These are phyloP conservation scores for Leptonema lineaticorne DNA, from an alignment of 1,140 invertebrate genomes.

Conservation along the genomic window DNA sequence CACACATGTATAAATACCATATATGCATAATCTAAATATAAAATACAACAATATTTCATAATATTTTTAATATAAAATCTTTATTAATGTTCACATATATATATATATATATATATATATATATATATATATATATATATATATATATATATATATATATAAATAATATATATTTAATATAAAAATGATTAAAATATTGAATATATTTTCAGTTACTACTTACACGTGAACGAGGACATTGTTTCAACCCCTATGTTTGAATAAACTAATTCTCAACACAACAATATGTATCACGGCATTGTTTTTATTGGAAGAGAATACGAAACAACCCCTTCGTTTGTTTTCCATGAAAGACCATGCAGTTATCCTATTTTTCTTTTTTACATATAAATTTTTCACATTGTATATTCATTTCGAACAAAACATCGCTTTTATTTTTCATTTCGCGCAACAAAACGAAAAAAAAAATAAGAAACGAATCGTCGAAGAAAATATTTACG, in stretches of 20 bases:
- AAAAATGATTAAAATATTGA: too few species aligned
- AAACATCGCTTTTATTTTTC: too few species aligned
- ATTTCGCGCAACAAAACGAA: too few species aligned
- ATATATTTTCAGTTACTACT: not conserved
- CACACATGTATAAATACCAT: not conserved
- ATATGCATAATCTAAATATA: not conserved
- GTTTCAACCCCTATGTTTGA: slow-evolving; percentile 30
- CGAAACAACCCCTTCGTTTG: not conserved
- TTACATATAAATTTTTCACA: too few species aligned
- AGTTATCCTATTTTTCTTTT: not conserved
- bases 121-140: not conserved
- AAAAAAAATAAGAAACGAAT: too few species aligned
- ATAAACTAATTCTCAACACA: slow-evolving; percentile 36
- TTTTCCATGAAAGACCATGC: not conserved
- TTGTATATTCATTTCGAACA: too few species aligned
- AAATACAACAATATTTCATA: too few species aligned
- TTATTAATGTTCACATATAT: too few species aligned
- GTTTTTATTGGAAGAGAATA: slow-evolving; percentile 7
- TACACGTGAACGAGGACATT: not conserved
- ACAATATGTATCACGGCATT: slow-evolving; percentile 24
- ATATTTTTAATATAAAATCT: too few species aligned
- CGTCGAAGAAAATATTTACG: too few species aligned
- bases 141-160: too few species aligned
- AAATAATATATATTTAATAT: too few species aligned
- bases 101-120: not conserved